Evolutionary conservation across 2,888 invertebrate genomes (phyloP), one percentile per base, ranked within the genome.

Genomic region (Hypena proboscidalis): DNA sequence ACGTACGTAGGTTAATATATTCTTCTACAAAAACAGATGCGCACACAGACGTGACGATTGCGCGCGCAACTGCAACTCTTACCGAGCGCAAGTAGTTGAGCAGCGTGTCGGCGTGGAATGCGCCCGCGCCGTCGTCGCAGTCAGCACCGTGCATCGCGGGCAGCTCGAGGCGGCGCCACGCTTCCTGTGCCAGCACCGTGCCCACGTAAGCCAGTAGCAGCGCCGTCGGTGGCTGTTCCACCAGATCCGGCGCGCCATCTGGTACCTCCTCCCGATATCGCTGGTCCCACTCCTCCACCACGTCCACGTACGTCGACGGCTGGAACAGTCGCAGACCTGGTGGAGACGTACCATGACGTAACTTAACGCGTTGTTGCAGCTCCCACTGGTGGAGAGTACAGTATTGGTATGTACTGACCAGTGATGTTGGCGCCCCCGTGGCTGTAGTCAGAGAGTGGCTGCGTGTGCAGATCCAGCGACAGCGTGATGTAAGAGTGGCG

Each of bases 371-470:
- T 17, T 6, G 7, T 0, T 13, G 1, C 32, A 11, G 19, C 9
- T 4, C 5, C 4, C 1, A 3, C 11, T n/a, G 25, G 9, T 15
- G 5, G 9, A n/a, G n/a, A n/a, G n/a, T n/a, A n/a, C n/a, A n/a
- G n/a, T n/a, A n/a, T n/a, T n/a, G n/a, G n/a, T n/a, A n/a, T n/a
- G 2, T 3, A 32, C 57, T 41, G 13, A 80, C 82, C 79, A 43
- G 87, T 87, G 52, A 88, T 55, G 67, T 88, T 87, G 48, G 87
- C 87, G 35, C 86, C 87, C 54, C 87, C 85, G 73, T 88, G 75
- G 70, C 86, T 86, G 77, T 72, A 84, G 62, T 67, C 55, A 20
- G 58, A 61, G 15, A 87, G 79, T 33, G 52, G 38, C 47, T 50
- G 69, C 48, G 82, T 82, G 72, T 84, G 85, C 67, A 84, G 65